phyloP scores from a whole-genome alignment of 2,797 vertebrate species.

The Ptychadena robeensis region DNA sequence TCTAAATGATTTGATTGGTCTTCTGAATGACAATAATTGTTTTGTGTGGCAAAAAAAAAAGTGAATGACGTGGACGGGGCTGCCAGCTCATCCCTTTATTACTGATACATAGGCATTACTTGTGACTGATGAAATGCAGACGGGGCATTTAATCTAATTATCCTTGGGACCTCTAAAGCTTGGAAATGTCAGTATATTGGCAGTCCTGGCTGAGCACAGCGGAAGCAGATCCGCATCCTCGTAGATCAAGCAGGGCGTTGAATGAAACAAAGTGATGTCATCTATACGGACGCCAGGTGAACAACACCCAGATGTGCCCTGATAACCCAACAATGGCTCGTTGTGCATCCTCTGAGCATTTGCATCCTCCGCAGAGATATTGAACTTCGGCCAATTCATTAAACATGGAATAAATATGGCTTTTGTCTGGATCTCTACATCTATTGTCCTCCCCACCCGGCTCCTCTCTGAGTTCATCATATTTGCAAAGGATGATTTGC shows the following conservation, averaged over 20 bases:
- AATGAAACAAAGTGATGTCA: not conserved
- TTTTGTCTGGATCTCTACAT: slow-evolving; percentile 1
- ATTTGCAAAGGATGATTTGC: slow-evolving; percentile 39
- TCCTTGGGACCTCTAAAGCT: not conserved
- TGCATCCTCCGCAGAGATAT: slow-evolving; percentile 32
- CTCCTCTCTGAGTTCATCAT: slow-evolving; percentile 14
- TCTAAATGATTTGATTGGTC: too few species aligned
- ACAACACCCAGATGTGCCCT: not conserved
- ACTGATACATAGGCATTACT: not conserved
- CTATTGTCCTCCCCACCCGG: slow-evolving; percentile 16
- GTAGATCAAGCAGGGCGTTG: not conserved
- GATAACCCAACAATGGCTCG: slow-evolving; percentile 4
- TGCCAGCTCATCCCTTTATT: not conserved
- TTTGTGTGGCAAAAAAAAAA: not conserved
- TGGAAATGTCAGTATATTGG: not conserved
- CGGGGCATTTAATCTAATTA: not conserved
- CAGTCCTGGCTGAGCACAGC: not conserved
- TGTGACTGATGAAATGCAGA: not conserved
- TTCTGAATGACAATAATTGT: not conserved
- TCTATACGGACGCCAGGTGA: not conserved
- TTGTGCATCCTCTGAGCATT: slow-evolving; percentile 13
- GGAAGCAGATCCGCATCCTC: not conserved
- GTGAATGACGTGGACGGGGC: not conserved
- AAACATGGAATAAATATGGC: slow-evolving; percentile 3
- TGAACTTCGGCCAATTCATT: slow-evolving; percentile 15